Evolutionary conservation across 2,888 invertebrate genomes (phyloP).

Genomic region (Phyto melanocephala): DNA sequence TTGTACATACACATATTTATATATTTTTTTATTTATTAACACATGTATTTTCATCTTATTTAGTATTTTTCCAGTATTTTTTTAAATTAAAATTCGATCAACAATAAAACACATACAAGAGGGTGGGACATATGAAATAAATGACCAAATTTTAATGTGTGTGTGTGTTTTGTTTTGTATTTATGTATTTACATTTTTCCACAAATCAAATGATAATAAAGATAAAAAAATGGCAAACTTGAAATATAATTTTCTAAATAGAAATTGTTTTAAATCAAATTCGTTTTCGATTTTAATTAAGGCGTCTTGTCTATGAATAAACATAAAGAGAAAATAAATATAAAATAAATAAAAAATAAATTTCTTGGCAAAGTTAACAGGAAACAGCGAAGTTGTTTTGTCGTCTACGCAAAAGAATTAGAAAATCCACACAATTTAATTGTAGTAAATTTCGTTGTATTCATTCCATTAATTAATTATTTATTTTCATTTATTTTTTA

Average conservation of each 20-base stretch:
- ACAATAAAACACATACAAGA: background rate
- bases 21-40: no score
- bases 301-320: background rate
- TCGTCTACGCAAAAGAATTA: background rate
- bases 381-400: constrained; percentile 35
- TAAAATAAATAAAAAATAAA: background rate
- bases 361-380: constrained; percentile 59
- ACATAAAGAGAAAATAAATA: background rate
- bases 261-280: constrained; percentile 36
- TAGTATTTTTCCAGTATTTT: no score
- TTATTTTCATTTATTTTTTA: background rate
- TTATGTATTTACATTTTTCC: no score
- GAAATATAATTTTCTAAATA: background rate
- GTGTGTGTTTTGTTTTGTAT: no score
- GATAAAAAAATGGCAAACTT: background rate
- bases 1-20: no score
- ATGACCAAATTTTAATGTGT: no score
- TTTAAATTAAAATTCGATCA: constrained; percentile 37
- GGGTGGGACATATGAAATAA: background rate
- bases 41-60: no score
- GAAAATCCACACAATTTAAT: background rate
- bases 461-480: background rate
- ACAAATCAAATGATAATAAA: background rate
- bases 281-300: constrained; percentile 53
- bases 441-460: constrained; percentile 13